phyloP scores from a whole-genome alignment of 1,140 invertebrate genomes.

The Zaprionus africanus region DNA sequence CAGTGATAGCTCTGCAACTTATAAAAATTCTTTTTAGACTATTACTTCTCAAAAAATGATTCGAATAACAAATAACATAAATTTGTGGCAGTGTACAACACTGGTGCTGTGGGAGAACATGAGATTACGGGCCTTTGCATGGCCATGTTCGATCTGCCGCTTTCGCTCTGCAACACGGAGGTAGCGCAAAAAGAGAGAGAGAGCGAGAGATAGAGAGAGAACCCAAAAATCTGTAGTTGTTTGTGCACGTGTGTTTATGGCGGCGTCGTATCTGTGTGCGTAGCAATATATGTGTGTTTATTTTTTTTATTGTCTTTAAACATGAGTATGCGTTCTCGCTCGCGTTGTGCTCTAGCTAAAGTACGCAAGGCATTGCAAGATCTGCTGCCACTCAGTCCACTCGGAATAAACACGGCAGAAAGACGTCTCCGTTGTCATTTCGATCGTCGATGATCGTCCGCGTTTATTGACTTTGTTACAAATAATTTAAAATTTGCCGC shows the following conservation, averaged over 20 bases:
- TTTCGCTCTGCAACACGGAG: slow-evolving; percentile 41
- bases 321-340: slow-evolving; percentile 43
- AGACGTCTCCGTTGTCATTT: slow-evolving; percentile 40
- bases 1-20: too few species aligned
- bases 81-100: slow-evolving; percentile 4
- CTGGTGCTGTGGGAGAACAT: slow-evolving; percentile 9
- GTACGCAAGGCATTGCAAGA: slow-evolving; percentile 65
- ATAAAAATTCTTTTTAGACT: too few species aligned
- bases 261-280: slow-evolving; percentile 40
- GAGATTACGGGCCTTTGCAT: slow-evolving; percentile 16
- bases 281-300: slow-evolving; percentile 41
- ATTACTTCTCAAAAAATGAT: too few species aligned
- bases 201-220: slow-evolving; percentile 19
- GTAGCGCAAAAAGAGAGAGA: slow-evolving; percentile 11
- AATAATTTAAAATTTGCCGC: slow-evolving; percentile 38
- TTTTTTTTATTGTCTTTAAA: slow-evolving; percentile 17
- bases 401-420: slow-evolving; percentile 57
- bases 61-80: too few species aligned
- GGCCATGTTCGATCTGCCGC: slow-evolving; percentile 74
- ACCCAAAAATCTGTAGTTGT: slow-evolving; percentile 47
- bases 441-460: slow-evolving; percentile 16
- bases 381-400: slow-evolving; percentile 61
- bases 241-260: slow-evolving; percentile 40
- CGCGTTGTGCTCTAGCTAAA: slow-evolving; percentile 61
- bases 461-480: slow-evolving; percentile 54